Percentiles rank a stretch among this genome's conserved stretches.
Conservation (phyloP, 2,888 invertebrate species). For the Netelia virgata region DNA sequence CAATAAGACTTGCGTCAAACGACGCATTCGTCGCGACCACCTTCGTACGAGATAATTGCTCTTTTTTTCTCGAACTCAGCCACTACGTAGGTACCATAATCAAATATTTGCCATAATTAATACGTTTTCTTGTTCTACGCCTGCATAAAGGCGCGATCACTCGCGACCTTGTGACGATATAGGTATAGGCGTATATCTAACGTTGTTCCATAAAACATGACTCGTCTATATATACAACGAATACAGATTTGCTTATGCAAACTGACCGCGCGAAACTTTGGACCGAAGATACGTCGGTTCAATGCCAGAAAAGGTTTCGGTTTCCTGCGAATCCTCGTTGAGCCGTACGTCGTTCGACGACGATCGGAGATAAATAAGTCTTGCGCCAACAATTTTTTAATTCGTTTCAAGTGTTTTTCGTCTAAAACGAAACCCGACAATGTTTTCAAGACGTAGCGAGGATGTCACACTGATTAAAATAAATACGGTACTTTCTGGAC, state of each 20-base stretch:
- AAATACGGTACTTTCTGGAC: no score
- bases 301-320: conserved; percentile 12
- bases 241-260: conserved; percentile 26
- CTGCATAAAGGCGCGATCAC: not conserved
- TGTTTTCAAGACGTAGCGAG: no score
- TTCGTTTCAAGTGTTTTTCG: no score
- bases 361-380: not conserved
- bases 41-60: not conserved
- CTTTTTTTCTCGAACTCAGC: not conserved
- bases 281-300: conserved; percentile 10
- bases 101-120: conserved; percentile 54
- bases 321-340: not conserved
- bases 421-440: no score
- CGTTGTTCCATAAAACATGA: not conserved
- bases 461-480: no score
- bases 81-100: conserved; percentile 43
- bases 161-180: not conserved
- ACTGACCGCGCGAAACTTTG: conserved; percentile 23
- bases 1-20: conserved; percentile 56
- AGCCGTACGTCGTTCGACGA: not conserved
- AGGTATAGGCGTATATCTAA: not conserved
- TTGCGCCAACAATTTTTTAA: no score
- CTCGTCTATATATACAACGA: not conserved
- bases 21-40: not conserved
- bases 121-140: not conserved